A percentile compares a stretch with the other conserved stretches of the same genome.
phyloP scores from a whole-genome alignment of 2,113 vertebrate genomes.

The Apodemus sylvaticus region DNA sequence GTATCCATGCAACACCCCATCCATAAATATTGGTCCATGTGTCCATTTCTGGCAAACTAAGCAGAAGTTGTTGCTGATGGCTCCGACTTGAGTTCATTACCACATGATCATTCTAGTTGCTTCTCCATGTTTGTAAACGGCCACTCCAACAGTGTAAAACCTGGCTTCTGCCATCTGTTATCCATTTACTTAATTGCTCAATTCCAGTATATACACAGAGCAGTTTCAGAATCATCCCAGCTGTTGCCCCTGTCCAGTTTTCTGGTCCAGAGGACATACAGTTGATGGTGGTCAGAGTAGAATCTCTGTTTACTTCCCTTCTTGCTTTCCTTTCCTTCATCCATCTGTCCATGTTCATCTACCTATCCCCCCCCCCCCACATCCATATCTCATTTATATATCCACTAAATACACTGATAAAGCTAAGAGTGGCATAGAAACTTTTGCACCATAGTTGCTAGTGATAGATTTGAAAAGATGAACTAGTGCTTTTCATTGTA shows the following conservation, averaged over 20 bases:
- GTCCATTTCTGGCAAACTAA: neutral
- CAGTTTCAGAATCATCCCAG: neutral
- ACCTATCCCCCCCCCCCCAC: rapidly evolving
- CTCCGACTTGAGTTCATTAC: neutral
- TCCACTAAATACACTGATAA: neutral
- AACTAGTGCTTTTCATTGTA: neutral
- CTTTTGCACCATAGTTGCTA: neutral
- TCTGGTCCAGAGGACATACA: neutral
- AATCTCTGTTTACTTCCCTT: neutral
- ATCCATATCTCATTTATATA: neutral
- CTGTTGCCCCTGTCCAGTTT: neutral
- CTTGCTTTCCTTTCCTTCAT: neutral
- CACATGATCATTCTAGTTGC: neutral
- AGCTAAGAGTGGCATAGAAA: neutral
- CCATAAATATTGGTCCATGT: neutral
- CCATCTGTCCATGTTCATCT: neutral
- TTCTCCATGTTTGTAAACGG: neutral
- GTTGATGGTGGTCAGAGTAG: neutral
- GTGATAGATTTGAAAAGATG: neutral
- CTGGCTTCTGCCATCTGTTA: neutral
- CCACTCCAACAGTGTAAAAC: slow-evolving; percentile 17
- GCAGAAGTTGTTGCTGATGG: neutral
- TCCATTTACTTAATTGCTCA: slow-evolving; percentile 38
- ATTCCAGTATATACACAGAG: neutral
- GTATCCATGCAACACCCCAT: neutral